Evolutionary conservation across 2,888 invertebrate genomes (phyloP).

Genomic region (Pheosia tremula): DNA sequence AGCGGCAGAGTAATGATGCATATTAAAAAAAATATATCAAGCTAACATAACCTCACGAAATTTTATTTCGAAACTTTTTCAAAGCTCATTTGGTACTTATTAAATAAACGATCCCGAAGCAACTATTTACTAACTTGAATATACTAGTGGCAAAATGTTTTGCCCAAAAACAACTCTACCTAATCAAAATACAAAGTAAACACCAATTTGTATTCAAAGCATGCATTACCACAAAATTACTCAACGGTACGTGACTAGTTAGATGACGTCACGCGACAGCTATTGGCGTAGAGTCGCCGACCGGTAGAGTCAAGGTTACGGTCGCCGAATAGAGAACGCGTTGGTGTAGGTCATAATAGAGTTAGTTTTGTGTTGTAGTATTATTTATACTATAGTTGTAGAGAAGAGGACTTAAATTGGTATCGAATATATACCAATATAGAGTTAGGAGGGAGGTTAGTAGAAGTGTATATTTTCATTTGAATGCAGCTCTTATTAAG

Average conservation of each 20-base stretch:
- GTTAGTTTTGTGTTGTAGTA: background rate
- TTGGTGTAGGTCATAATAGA: conserved; percentile 36
- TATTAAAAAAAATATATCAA: no score
- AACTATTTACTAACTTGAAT: no score
- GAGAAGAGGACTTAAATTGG: background rate
- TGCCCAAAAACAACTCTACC: background rate
- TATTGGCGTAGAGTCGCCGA: conserved; percentile 32
- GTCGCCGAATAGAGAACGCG: conserved; percentile 29
- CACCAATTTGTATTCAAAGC: conserved; percentile 21
- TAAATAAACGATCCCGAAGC: no score
- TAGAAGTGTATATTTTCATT: background rate
- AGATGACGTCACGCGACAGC: conserved; percentile 32
- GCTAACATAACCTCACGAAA: no score
- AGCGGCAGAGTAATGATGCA: no score
- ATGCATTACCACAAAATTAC: conserved; percentile 15
- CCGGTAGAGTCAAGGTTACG: conserved; percentile 35
- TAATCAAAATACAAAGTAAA: background rate
- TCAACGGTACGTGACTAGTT: conserved; percentile 26
- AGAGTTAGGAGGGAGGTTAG: background rate
- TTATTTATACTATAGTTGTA: conserved; percentile 8
- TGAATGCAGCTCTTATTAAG: no score
- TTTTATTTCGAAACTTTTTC: no score
- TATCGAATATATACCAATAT: no score
- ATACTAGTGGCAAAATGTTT: background rate
- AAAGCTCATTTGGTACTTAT: no score